These are phyloP conservation scores for Galbula dea DNA, from an alignment of 2,113 vertebrate genomes.

Conservation along the genomic window DNA sequence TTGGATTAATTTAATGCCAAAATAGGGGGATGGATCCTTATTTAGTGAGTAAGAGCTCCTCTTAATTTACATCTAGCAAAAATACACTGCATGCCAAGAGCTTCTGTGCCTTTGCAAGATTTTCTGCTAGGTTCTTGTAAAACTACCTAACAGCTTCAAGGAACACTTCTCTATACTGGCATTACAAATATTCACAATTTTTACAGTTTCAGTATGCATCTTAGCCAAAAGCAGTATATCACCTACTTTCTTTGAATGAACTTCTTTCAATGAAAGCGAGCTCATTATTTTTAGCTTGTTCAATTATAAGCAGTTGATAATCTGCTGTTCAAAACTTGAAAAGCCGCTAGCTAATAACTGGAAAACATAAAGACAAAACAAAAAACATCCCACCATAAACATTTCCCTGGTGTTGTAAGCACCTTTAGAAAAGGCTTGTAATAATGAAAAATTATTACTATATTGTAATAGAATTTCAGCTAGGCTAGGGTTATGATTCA, in stretches of 20 bases:
- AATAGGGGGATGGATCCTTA: neutral
- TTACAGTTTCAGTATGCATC: neutral
- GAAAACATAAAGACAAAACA: neutral
- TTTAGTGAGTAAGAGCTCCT: neutral
- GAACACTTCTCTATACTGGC: neutral
- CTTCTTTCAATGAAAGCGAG: neutral
- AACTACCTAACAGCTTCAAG: neutral
- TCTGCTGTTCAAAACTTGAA: neutral
- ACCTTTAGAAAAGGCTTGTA: neutral
- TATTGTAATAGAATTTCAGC: neutral
- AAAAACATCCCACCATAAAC: neutral
- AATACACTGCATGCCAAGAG: neutral
- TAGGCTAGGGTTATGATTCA: neutral
- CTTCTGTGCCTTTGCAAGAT: neutral
- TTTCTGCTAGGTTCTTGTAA: neutral
- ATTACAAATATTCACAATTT: neutral
- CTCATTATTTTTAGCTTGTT: slow-evolving; percentile 41
- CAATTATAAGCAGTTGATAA: slow-evolving; percentile 17
- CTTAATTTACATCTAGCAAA: slow-evolving; percentile 23
- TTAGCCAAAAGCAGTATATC: slow-evolving; percentile 8
- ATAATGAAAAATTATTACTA: neutral
- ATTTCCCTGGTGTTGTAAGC: neutral
- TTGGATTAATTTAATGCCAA: neutral
- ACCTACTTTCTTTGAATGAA: neutral
- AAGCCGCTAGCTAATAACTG: neutral